phyloP scores from a whole-genome alignment of 1,140 invertebrate genomes.

The Drosophila subpulchrella region DNA sequence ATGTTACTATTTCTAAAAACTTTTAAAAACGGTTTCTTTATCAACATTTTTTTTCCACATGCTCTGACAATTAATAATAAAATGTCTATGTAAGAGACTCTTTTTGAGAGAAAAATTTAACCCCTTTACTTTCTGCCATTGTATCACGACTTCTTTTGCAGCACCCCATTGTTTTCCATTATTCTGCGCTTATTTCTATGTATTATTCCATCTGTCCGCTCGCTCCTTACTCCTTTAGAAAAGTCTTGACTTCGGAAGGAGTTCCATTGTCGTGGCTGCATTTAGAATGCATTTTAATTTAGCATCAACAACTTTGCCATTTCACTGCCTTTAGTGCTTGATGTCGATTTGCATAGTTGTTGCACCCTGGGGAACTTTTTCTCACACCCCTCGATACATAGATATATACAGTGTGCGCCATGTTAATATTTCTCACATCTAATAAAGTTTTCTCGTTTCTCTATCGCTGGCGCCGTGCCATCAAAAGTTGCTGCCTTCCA shows the following conservation, averaged over 20 bases:
- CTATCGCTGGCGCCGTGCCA: slow-evolving; percentile 33
- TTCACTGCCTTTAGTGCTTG: slow-evolving; percentile 47
- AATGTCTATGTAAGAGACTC: not conserved
- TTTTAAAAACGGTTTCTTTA: not conserved
- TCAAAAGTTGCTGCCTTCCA: slow-evolving; percentile 54
- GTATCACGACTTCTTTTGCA: slow-evolving; percentile 3
- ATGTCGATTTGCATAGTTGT: slow-evolving; percentile 36
- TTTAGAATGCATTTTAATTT: slow-evolving; percentile 74
- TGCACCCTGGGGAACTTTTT: slow-evolving; percentile 27
- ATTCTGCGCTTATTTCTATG: slow-evolving; percentile 47
- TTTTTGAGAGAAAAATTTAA: not conserved
- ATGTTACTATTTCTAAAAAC: too few species aligned
- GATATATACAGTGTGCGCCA: slow-evolving; percentile 19
- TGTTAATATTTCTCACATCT: slow-evolving; percentile 77
- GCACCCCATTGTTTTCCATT: slow-evolving; percentile 31
- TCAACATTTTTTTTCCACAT: not conserved
- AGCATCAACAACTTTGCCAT: slow-evolving; percentile 56
- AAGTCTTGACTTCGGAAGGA: slow-evolving; percentile 26
- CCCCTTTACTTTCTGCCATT: slow-evolving; percentile 9
- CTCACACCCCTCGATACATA: slow-evolving; percentile 9
- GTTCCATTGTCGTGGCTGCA: slow-evolving; percentile 59
- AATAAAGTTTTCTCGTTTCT: slow-evolving; percentile 61
- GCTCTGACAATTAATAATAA: too few species aligned
- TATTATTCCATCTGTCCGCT: slow-evolving; percentile 27
- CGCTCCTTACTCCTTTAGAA: not conserved